Evolutionary conservation across 1,140 invertebrate species (phyloP), one percentile per base, ranked within the genome.

Genomic region (Euborellia annulipes): DNA sequence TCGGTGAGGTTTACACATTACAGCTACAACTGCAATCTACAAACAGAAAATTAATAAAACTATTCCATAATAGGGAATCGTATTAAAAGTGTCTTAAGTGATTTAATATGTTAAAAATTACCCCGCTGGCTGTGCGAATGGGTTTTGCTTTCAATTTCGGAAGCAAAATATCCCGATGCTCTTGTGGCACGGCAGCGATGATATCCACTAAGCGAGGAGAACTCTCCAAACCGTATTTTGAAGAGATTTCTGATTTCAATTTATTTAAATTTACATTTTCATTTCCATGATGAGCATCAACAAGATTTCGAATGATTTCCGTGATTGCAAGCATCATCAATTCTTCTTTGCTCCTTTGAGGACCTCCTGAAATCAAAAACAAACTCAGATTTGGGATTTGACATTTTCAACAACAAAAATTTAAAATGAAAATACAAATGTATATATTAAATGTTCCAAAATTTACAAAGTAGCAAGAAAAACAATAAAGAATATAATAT

Each of bases 1-100:
- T 55, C 95, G 73, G 63, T 98, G 95, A 6, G 95, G 95, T 62
- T 98, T 98, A 58, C 94, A 98, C 96, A 99, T 99, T 0, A 99
- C 91, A 20, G 96, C 95, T 1, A 99, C 93, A 32, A 98, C 91
- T 9, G 93, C 94, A 58, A 98, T 98, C 77, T 94, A 52, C 23
- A 68, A 60, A 50, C 18, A 42, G 19, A n/a, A 3, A 43, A 42
- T 41, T 19, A 46, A 16, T 20, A 49, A 40, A 46, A n/a, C n/a
- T n/a, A n/a, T n/a, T n/a, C n/a, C n/a, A n/a, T n/a, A n/a, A n/a
- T n/a, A n/a, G 17, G 44, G 51, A 48, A 6, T 13, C 21, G 11
- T 30, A 36, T 41, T 34, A 14, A 49, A 49, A n/a, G n/a, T n/a
- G n/a, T n/a, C n/a, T n/a, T n/a, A n/a, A n/a, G n/a, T n/a, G n/a